Percentiles rank a stretch among this genome's conserved stretches.
Evolutionary conservation across 1,140 invertebrate species (phyloP).

Genomic region (Dreissena polymorpha): DNA sequence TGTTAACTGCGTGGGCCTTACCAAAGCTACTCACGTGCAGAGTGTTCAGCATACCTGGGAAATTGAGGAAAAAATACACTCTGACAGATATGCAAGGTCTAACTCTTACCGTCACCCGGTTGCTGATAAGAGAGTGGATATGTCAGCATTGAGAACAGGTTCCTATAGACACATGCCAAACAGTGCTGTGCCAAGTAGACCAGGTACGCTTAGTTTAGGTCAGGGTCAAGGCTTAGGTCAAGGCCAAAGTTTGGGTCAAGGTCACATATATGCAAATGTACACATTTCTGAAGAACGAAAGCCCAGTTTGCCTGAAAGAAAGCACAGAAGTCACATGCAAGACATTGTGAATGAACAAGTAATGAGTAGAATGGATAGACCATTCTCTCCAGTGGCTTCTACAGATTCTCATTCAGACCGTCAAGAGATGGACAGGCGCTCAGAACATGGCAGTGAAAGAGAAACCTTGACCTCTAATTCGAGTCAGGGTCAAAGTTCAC

Average conservation of each 20-base stretch:
- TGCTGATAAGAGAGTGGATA: constrained; percentile 11
- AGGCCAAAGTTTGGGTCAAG: constrained; percentile 16
- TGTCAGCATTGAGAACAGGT: constrained; percentile 25
- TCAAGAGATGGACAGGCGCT: constrained; percentile 36
- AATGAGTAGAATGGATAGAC: not conserved
- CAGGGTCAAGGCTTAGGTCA: constrained; percentile 40
- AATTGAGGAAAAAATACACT: not conserved
- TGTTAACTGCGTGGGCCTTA: constrained; percentile 74
- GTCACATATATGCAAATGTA: constrained; percentile 54
- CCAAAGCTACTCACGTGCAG: constrained; percentile 24
- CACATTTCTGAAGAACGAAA: constrained; percentile 40
- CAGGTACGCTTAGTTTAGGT: not conserved
- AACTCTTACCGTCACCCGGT: constrained; percentile 18
- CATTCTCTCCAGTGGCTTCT: not conserved
- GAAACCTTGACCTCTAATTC: constrained; percentile 39
- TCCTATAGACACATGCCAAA: constrained; percentile 36
- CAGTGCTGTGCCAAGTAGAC: no score
- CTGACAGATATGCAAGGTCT: not conserved
- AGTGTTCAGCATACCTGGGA: not conserved
- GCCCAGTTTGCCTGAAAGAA: constrained; percentile 43
- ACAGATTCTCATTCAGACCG: constrained; percentile 32
- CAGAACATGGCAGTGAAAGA: constrained; percentile 39
- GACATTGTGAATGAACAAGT: not conserved
- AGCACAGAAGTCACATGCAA: constrained; percentile 33
- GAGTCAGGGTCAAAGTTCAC: constrained; percentile 41